These are phyloP conservation scores for Euborellia annulipes DNA, from an alignment of 1,140 invertebrate species.

Conservation along the genomic window DNA sequence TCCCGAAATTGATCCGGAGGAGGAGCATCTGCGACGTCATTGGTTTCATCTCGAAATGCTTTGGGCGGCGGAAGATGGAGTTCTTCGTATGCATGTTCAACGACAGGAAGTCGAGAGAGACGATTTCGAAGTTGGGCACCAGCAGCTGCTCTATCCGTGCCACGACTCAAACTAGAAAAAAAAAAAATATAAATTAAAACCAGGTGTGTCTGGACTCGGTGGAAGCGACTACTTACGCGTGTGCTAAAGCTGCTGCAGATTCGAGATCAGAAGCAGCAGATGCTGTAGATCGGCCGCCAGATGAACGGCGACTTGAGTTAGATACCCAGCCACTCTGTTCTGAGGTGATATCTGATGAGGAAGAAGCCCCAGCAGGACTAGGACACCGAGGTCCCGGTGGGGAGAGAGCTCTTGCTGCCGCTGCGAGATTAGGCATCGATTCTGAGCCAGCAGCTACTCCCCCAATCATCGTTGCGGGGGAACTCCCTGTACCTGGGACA, in stretches of 20 bases:
- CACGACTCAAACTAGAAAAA: no score
- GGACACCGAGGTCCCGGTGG: neutral
- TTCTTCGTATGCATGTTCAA: slow-evolving; percentile 52
- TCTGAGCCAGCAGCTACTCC: slow-evolving; percentile 19
- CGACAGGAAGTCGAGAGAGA: slow-evolving; percentile 14
- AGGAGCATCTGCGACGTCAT: slow-evolving; percentile 25
- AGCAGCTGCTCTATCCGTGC: no score
- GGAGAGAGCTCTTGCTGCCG: slow-evolving; percentile 8
- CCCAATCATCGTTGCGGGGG: neutral
- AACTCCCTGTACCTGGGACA: slow-evolving; percentile 1
- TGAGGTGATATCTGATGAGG: slow-evolving; percentile 23
- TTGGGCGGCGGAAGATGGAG: slow-evolving; percentile 61
- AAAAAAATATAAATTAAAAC: no score
- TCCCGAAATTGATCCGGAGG: slow-evolving; percentile 54
- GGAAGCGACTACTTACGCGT: no score
- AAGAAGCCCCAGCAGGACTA: slow-evolving; percentile 1
- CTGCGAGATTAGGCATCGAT: slow-evolving; percentile 30
- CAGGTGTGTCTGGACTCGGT: no score
- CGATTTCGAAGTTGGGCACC: no score
- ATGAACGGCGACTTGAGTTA: slow-evolving; percentile 23
- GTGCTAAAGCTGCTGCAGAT: slow-evolving; percentile 14
- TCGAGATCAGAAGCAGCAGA: slow-evolving; percentile 15
- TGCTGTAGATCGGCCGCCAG: slow-evolving; percentile 17
- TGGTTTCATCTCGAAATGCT: slow-evolving; percentile 64
- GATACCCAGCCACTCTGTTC: slow-evolving; percentile 31